phyloP scores from a whole-genome alignment of 2,888 invertebrate species.

The Cacoxenus indagator region DNA sequence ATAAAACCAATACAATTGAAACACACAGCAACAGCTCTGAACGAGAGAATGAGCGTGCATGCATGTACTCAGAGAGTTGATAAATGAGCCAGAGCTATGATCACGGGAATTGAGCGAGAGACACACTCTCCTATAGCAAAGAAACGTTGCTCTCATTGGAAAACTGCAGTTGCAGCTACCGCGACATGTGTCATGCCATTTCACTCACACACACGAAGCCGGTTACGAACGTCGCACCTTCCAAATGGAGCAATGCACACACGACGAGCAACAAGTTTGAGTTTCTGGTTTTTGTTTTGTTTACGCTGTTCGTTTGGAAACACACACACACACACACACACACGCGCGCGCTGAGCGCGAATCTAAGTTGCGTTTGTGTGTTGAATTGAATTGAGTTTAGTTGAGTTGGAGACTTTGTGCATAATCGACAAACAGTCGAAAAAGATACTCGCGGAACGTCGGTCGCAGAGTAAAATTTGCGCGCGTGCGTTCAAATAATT shows the following conservation, averaged over 20 bases:
- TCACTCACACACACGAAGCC: constrained; percentile 31
- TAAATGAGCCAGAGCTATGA: not conserved
- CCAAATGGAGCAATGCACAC: constrained; percentile 57
- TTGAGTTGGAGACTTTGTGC: constrained; percentile 33
- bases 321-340: not conserved
- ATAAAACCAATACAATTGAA: not conserved
- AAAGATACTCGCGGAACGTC: constrained; percentile 29
- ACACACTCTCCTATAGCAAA: not conserved
- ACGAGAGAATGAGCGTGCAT: not conserved
- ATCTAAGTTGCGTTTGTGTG: too few relatives aligned
- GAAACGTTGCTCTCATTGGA: constrained; percentile 61
- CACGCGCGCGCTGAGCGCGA: not conserved
- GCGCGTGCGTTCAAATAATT: constrained; percentile 42
- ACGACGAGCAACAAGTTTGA: constrained; percentile 26
- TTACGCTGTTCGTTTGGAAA: constrained; percentile 54
- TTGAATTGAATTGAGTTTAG: too few relatives aligned
- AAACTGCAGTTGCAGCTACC: constrained; percentile 55
- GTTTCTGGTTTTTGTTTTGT: constrained; percentile 57
- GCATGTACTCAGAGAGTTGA: constrained; percentile 21
- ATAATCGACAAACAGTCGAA: constrained; percentile 38
- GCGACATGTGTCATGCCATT: constrained; percentile 18
- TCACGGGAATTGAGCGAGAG: not conserved
- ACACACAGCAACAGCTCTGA: not conserved
- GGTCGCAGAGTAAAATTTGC: constrained; percentile 42
- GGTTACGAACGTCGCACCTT: constrained; percentile 35